phyloP scores from a whole-genome alignment of 64 coral and sea anemone species.

The Montipora sp. region DNA sequence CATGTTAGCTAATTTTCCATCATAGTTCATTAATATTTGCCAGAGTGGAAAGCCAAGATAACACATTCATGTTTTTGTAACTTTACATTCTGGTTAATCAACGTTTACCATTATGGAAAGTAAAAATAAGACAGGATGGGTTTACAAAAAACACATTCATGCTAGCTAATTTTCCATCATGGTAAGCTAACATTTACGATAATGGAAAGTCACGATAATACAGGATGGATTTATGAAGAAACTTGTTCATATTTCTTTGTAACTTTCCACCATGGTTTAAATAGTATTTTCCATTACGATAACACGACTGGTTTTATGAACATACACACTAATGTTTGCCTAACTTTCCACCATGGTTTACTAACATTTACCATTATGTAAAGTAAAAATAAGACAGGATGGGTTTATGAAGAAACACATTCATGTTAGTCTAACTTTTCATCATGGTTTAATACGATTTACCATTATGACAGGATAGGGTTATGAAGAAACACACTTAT shows the following conservation, averaged over 20 bases:
- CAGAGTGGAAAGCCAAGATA: neutral
- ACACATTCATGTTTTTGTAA: neutral
- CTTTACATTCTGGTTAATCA: neutral
- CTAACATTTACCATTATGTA: too few relatives aligned
- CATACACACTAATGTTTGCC: too few relatives aligned
- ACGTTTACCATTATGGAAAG: neutral
- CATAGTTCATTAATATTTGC: neutral
- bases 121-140: neutral
- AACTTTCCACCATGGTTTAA: too few relatives aligned
- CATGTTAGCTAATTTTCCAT: neutral
- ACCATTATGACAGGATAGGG: too few relatives aligned
- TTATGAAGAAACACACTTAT: too few relatives aligned
- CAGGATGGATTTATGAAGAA: neutral
- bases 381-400: neutral
- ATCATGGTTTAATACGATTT: neutral
- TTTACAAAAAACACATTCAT: slow-evolving; percentile 1
- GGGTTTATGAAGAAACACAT: slow-evolving; percentile 3
- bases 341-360: too few relatives aligned
- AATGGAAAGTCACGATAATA: neutral
- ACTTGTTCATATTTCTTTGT: too few relatives aligned
- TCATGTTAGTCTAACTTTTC: neutral
- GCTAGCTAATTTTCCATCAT: neutral
- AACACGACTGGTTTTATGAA: too few relatives aligned
- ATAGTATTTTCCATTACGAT: too few relatives aligned
- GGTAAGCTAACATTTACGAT: neutral